Base-by-base conservation (phyloP, 2,797 vertebrate species). In the Coilia nasus region DNA sequence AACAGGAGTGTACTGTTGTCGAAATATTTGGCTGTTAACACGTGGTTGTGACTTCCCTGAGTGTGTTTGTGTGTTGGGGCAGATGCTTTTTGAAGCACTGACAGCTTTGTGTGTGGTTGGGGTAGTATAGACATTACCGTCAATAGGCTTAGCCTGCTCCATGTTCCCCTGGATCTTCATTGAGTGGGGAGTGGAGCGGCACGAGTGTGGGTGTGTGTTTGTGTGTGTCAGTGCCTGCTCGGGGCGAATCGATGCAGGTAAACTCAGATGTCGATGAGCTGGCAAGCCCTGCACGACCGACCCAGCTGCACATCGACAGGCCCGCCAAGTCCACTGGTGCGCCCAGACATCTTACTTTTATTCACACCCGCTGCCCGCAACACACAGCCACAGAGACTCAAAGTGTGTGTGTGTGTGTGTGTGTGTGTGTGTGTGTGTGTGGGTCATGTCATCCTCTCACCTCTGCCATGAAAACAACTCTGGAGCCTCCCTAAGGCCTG, bases 401-500 rank as follows among this genome's bases (percentile, higher is more conserved):
- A 5, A 15, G 1, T 71, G 28, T 71, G 64, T 71, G 28, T 71
- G 25, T 31, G 64, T 71, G 64, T 71, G 64, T 71, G 64, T 71
- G 25, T 81, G 71, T 60, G 86, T 80, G n/a, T 83, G 86, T 88
- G 90, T 60, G 86, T 80, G n/a, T 81, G 86, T 88, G 90, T 81
- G 82, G 71, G 46, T 84, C 57, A 87, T 62, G 46, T 84, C 57
- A 87, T 62, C 59, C 89, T 87, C 86, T 91, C 89, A 89, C 88
- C 89, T 90, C 80, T 28, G 47, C 86, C 87, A 35, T 71, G 85
- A 91, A 91, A 90, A 90, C 88, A 86, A 14, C 28, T 71, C 25
- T 71, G 87, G 31, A 83, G 84, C 81, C 84, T 71, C 90, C 92
- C 88, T 90, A 84, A 91, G 89, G 88, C 89, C 82, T 87, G 88